A percentile compares a stretch with the other conserved stretches of the same genome.
phyloP scores from a whole-genome alignment of 2,888 invertebrate genomes.

The Dryobota labecula region DNA sequence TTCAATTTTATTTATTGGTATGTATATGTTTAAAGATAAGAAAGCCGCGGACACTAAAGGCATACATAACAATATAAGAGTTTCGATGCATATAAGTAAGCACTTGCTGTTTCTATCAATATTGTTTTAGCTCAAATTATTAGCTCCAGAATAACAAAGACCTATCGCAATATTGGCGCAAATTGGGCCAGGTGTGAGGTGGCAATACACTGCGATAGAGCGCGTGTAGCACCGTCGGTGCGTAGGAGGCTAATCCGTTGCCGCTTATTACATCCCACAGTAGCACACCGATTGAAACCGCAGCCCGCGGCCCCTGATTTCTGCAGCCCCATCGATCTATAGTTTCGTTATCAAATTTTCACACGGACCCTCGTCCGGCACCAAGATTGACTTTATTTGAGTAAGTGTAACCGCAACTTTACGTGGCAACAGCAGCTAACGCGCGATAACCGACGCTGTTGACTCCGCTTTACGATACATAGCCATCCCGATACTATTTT shows the following conservation, averaged over 20 bases:
- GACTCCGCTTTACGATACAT: conserved; percentile 77
- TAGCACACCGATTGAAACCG: conserved; percentile 88
- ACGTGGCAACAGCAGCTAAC: conserved; percentile 74
- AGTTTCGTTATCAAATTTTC: conserved; percentile 90
- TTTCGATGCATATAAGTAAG: neutral
- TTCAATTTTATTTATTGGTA: no score
- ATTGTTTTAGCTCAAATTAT: conserved; percentile 5
- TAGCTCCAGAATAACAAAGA: neutral
- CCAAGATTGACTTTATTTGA: conserved; percentile 90
- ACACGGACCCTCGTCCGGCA: conserved; percentile 84
- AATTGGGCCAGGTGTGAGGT: conserved; percentile 53
- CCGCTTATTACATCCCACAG: conserved; percentile 89
- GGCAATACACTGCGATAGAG: conserved; percentile 15
- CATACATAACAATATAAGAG: neutral
- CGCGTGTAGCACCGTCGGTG: conserved; percentile 35
- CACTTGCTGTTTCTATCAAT: neutral
- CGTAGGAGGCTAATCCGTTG: conserved; percentile 81
- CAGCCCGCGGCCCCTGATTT: conserved; percentile 85
- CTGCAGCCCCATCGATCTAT: conserved; percentile 89
- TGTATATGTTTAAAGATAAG: no score
- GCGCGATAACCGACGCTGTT: conserved; percentile 71
- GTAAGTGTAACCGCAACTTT: conserved; percentile 87
- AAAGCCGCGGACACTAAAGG: neutral
- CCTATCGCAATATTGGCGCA: conserved; percentile 21
- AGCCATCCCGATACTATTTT: conserved; percentile 72